A percentile compares a stretch with the other conserved stretches of the same genome.
These are phyloP conservation scores for Megatriorchis doriae DNA, from an alignment of 2,113 vertebrate genomes.

Conservation along the genomic window DNA sequence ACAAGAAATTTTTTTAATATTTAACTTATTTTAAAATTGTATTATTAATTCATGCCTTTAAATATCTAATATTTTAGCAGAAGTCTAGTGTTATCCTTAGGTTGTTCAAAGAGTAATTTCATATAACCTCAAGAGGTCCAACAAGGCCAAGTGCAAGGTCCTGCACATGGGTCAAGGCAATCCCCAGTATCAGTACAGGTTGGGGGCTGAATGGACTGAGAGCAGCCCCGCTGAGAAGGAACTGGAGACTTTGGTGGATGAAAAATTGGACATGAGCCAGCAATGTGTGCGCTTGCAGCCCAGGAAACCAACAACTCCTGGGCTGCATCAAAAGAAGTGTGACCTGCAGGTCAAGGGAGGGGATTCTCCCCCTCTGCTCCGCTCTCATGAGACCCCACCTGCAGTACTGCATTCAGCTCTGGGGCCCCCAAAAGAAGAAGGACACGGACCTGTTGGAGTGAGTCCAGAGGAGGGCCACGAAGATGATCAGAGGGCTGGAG, in stretches of 20 bases:
- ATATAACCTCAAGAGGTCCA: neutral
- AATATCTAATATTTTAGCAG: neutral
- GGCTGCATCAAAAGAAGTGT: neutral
- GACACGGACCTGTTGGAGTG: neutral
- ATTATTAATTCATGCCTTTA: neutral
- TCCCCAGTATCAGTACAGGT: neutral
- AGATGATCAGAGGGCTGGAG: neutral
- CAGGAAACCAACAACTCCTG: neutral
- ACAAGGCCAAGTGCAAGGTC: neutral
- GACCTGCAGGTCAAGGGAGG: accelerated
- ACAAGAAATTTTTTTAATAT: neutral
- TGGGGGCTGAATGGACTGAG: neutral
- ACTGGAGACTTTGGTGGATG: neutral
- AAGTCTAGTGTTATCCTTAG: neutral
- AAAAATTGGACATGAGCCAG: neutral
- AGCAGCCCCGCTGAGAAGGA: neutral
- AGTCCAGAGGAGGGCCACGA: neutral
- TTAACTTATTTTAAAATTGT: neutral
- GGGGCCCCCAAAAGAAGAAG: neutral
- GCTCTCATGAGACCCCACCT: accelerated
- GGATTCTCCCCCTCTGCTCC: accelerated
- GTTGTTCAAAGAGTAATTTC: neutral
- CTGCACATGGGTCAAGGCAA: neutral
- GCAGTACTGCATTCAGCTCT: neutral
- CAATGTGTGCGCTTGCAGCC: neutral